phyloP scores from a whole-genome alignment of 2,797 vertebrate genomes.

The Artibeus jamaicensis region DNA sequence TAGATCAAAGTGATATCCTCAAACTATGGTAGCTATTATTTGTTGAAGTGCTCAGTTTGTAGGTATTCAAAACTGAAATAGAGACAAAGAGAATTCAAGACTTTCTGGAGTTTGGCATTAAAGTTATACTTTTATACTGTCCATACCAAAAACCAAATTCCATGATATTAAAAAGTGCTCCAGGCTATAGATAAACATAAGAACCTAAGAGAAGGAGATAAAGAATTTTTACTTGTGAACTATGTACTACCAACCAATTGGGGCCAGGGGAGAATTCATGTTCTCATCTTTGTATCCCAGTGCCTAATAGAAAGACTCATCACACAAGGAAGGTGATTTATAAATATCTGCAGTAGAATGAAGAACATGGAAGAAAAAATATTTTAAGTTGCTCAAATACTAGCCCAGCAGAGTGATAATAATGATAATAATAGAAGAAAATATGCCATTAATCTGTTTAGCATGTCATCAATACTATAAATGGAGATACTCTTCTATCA shows the following conservation, averaged over 20 bases:
- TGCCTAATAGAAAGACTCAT: neutral
- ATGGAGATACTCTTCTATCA: neutral
- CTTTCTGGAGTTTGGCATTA: neutral
- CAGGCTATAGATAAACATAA: neutral
- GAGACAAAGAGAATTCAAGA: neutral
- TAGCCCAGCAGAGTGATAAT: neutral
- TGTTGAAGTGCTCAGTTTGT: neutral
- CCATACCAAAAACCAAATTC: neutral
- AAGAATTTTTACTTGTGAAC: neutral
- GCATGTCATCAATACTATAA: neutral
- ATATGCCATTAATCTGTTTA: neutral
- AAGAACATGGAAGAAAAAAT: neutral
- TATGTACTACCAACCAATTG: neutral
- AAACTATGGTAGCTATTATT: conserved; percentile 4
- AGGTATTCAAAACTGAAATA: conserved; percentile 22
- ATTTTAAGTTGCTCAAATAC: neutral
- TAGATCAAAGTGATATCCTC: conserved; percentile 42
- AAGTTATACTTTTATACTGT: neutral
- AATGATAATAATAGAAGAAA: neutral
- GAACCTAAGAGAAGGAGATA: neutral
- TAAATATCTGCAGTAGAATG: neutral
- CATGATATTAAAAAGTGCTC: neutral
- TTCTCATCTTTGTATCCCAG: neutral
- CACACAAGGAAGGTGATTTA: neutral
- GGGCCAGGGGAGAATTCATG: neutral